These are phyloP conservation scores for Plagiodera versicolora DNA, from an alignment of 2,888 invertebrate species.

Conservation along the genomic window DNA sequence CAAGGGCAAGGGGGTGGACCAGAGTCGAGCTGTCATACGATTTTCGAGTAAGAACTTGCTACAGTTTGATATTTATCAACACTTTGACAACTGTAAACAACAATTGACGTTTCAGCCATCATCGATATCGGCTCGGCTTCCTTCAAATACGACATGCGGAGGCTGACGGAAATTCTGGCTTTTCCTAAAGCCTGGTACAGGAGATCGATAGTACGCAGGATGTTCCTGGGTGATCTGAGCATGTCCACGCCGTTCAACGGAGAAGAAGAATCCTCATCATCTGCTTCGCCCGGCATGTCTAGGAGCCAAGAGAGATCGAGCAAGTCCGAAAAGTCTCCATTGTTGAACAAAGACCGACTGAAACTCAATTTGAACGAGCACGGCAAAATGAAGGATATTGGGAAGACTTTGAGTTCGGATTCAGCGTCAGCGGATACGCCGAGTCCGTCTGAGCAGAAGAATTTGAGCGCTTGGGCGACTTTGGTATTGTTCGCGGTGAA, in stretches of 20 bases:
- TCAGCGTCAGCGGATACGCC: conserved; percentile 57
- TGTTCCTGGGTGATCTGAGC: conserved; percentile 93
- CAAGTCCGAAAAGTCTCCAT: conserved; percentile 45
- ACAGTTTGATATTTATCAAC: too few relatives aligned
- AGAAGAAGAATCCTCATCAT: conserved; percentile 43
- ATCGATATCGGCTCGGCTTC: conserved; percentile 94
- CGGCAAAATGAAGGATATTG: conserved; percentile 58
- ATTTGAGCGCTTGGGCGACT: conserved; percentile 89
- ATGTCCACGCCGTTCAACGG: conserved; percentile 53
- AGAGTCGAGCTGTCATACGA: conserved; percentile 83
- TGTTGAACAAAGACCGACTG: conserved; percentile 60
- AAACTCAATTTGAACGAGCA: conserved; percentile 60
- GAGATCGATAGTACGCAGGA: conserved; percentile 84
- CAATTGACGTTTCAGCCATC: conserved; percentile 64
- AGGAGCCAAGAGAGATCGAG: conserved; percentile 38
- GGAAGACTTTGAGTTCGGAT: conserved; percentile 60
- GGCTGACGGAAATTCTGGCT: conserved; percentile 93
- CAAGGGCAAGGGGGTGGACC: conserved; percentile 56
- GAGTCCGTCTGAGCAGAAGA: conserved; percentile 64
- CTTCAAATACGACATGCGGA: conserved; percentile 98
- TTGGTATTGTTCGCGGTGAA: conserved; percentile 94
- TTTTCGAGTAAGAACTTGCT: conserved; percentile 83
- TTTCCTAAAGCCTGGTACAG: conserved; percentile 99
- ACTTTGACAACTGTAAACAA: neutral
- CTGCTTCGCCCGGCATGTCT: conserved; percentile 37